Evolutionary conservation across 2,888 invertebrate genomes (phyloP).

Genomic region (Caenorhabditis sp.): DNA sequence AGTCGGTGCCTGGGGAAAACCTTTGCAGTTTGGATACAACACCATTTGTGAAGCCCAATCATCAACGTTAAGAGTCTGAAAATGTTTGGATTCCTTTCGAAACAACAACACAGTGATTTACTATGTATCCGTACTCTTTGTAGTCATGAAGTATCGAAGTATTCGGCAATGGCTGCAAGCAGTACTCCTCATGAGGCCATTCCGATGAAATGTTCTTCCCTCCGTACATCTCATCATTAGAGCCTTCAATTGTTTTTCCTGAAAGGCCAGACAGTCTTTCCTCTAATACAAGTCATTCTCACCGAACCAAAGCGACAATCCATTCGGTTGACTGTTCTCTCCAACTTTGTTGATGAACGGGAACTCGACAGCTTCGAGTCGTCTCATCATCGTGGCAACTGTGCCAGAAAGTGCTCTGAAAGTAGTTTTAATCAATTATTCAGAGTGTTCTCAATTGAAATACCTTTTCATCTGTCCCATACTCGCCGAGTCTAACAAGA

Average conservation of each 20-base stretch:
- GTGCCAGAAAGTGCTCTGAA: slow-evolving; percentile 54
- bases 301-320: slow-evolving; percentile 61
- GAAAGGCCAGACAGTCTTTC: neutral
- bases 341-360: slow-evolving; percentile 71
- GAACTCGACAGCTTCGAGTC: slow-evolving; percentile 63
- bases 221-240: neutral
- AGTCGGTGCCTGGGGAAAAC: slow-evolving; percentile 57
- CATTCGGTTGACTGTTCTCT: slow-evolving; percentile 70
- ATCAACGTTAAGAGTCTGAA: slow-evolving; percentile 58
- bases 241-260: neutral
- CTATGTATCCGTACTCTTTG: slow-evolving; percentile 41
- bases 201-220: slow-evolving; percentile 9
- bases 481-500: slow-evolving; percentile 32
- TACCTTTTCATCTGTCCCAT: slow-evolving; percentile 27
- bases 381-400: slow-evolving; percentile 19
- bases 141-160: no score
- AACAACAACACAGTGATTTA: slow-evolving; percentile 1
- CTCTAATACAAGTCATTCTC: neutral
- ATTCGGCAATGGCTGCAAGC: no score
- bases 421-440: neutral
- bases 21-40: slow-evolving; percentile 64
- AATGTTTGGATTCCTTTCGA: neutral
- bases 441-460: no score
- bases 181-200: no score
- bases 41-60: slow-evolving; percentile 64